These are phyloP conservation scores for Cataglyphis livida DNA, from an alignment of 2,888 invertebrate genomes.

Conservation along the genomic window DNA sequence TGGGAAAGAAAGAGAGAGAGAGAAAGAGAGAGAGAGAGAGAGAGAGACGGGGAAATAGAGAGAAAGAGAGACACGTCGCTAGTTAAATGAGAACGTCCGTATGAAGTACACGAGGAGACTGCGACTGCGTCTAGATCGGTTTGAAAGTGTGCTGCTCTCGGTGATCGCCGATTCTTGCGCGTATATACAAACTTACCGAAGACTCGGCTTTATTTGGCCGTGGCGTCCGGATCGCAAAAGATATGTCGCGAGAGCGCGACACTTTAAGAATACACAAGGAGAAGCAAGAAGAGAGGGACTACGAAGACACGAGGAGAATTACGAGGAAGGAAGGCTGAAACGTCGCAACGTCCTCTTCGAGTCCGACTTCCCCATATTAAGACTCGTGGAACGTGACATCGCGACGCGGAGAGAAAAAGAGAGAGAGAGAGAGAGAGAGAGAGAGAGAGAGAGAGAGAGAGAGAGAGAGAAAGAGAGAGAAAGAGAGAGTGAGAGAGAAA, in stretches of 20 bases:
- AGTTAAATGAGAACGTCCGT: constrained; percentile 55
- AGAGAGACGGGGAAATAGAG: not conserved
- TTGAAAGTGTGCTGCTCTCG: constrained; percentile 19
- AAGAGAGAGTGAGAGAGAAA: too few relatives aligned
- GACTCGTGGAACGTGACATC: constrained; percentile 53
- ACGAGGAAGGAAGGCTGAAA: constrained; percentile 5
- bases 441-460: not conserved
- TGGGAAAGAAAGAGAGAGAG: constrained; percentile 50
- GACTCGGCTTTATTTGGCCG: constrained; percentile 12
- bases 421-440: too few relatives aligned
- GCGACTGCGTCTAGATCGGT: constrained; percentile 16
- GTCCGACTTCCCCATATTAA: constrained; percentile 66
- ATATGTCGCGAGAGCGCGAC: not conserved
- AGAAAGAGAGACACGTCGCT: constrained; percentile 47
- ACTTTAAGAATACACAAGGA: not conserved
- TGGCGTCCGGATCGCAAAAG: constrained; percentile 36
- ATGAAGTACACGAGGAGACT: constrained; percentile 39
- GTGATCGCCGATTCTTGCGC: not conserved
- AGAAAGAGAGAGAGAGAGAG: constrained; percentile 7
- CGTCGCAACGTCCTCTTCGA: constrained; percentile 50
- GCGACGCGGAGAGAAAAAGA: constrained; percentile 2
- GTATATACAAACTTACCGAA: not conserved
- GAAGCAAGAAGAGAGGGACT: constrained; percentile 15
- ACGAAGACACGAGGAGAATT: not conserved
- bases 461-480: not conserved